These are phyloP conservation scores for Poeciliopsis gracilis DNA, from an alignment of 2,797 vertebrate species.

Conservation along the genomic window DNA sequence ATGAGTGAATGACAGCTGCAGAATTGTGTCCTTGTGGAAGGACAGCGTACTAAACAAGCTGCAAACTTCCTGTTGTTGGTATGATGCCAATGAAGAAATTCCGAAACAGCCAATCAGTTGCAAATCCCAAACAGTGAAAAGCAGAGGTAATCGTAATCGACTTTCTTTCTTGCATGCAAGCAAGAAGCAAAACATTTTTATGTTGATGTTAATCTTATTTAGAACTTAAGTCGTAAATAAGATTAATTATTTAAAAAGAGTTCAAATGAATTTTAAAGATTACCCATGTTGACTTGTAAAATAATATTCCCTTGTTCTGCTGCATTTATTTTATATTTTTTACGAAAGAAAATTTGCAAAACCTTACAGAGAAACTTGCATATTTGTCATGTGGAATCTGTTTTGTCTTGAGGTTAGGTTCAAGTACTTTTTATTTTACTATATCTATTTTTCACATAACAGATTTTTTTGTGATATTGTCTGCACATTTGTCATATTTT, in stretches of 20 bases:
- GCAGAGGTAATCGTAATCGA: slow-evolving; percentile 33
- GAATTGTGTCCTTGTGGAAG: slow-evolving; percentile 20
- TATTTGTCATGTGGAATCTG: too few relatives aligned
- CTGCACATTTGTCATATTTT: background rate
- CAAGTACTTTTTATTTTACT: background rate
- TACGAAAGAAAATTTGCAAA: background rate
- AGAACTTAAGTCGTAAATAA: background rate
- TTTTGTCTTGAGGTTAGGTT: too few relatives aligned
- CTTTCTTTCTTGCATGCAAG: slow-evolving; percentile 18
- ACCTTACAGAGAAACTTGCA: background rate
- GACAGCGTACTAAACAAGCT: background rate
- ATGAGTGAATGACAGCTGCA: slow-evolving; percentile 38
- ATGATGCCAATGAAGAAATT: background rate
- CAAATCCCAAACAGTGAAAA: background rate
- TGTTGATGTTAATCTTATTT: too few relatives aligned
- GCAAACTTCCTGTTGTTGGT: background rate
- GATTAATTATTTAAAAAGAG: too few relatives aligned
- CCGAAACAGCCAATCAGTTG: background rate
- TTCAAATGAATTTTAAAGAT: background rate
- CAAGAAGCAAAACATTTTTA: slow-evolving; percentile 28
- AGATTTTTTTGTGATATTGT: background rate
- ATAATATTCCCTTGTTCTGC: background rate
- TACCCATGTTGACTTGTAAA: background rate
- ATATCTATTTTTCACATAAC: background rate
- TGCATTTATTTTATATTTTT: background rate